Conservation (phyloP, 2,797 vertebrate species). For the Ctenopoma multispine region DNA sequence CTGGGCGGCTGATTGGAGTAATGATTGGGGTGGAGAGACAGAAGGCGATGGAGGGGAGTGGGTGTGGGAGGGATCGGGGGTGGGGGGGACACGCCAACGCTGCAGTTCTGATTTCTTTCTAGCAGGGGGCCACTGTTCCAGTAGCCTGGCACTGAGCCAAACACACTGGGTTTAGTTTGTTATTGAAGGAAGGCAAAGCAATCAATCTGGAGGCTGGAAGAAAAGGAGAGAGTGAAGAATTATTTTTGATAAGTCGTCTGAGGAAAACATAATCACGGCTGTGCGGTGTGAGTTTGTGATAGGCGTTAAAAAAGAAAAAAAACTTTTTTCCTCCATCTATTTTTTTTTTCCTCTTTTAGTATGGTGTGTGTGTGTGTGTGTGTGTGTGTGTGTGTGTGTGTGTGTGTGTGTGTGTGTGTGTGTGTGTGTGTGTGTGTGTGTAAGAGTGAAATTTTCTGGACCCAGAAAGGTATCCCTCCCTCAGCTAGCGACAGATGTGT, state of each 20-base stretch:
- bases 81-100: conserved; percentile 14
- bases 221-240: conserved; percentile 59
- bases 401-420: conserved; percentile 1
- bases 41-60: conserved; percentile 27
- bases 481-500: conserved; percentile 73
- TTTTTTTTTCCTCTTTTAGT: conserved; percentile 9
- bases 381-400: background rate
- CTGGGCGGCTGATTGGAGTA: conserved; percentile 72
- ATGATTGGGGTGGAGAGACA: conserved; percentile 66
- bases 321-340: conserved; percentile 22
- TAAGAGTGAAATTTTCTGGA: conserved; percentile 32
- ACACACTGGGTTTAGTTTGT: conserved; percentile 51
- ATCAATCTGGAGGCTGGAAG: conserved; percentile 62
- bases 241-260: conserved; percentile 70
- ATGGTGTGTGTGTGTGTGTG: background rate
- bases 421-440: background rate
- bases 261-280: conserved; percentile 70
- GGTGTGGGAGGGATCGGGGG: conserved; percentile 6
- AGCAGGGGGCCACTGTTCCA: conserved; percentile 52
- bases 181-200: conserved; percentile 63
- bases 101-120: conserved; percentile 65
- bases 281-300: conserved; percentile 51
- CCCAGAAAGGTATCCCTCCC: conserved; percentile 66
- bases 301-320: conserved; percentile 35
- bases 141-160: conserved; percentile 55